These are phyloP conservation scores for Eclectus roratus DNA, from an alignment of 2,113 vertebrate species.

Conservation along the genomic window DNA sequence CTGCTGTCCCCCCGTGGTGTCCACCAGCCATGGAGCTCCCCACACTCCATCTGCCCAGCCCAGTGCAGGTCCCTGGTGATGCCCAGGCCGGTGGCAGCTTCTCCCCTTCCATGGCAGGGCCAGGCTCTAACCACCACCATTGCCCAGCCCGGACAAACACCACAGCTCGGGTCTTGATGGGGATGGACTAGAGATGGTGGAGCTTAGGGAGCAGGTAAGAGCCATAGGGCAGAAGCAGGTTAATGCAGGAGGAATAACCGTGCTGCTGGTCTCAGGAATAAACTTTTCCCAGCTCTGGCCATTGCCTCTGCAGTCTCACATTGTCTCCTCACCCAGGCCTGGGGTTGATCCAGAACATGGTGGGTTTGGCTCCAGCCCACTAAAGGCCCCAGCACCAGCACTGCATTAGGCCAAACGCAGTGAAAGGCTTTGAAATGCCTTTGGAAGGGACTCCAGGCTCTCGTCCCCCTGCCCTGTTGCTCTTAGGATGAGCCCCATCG, in stretches of 20 bases:
- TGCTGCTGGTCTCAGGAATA: background rate
- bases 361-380: background rate
- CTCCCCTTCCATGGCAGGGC: background rate
- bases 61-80: background rate
- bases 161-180: background rate
- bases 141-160: background rate
- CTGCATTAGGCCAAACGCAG: background rate
- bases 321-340: background rate
- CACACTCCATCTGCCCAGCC: fast-evolving
- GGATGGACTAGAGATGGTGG: background rate
- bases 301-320: background rate
- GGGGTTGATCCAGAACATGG: background rate
- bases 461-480: background rate
- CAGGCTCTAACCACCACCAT: fast-evolving
- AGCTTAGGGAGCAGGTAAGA: background rate
- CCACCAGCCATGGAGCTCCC: no score
- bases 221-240: background rate
- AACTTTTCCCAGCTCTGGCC: background rate
- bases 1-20: no score
- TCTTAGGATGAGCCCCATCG: background rate
- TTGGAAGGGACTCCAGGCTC: background rate
- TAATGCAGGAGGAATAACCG: background rate
- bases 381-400: background rate
- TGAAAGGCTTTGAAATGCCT: background rate
- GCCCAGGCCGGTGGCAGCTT: background rate